Evolutionary conservation across 2,888 invertebrate genomes (phyloP).

Genomic region (Acrocyrtus sp.): DNA sequence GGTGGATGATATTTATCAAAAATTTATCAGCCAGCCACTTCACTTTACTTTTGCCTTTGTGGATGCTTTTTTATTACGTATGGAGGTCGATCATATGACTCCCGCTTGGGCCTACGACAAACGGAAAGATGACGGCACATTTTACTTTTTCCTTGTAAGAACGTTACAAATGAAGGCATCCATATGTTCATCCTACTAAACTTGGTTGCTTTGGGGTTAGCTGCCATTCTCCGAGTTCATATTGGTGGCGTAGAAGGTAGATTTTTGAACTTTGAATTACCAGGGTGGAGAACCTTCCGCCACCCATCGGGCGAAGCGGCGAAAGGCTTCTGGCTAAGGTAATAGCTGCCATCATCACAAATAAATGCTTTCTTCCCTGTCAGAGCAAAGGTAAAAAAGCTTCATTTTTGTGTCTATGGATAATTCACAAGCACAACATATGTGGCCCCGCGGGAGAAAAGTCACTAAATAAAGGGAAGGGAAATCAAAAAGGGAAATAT

Average conservation of each 20-base stretch:
- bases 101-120: too few relatives aligned
- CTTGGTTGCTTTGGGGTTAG: too few relatives aligned
- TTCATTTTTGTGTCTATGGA: slow-evolving; percentile 21
- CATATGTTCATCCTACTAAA: too few relatives aligned
- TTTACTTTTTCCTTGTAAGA: too few relatives aligned
- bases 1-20: slow-evolving; percentile 42
- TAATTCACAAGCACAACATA: slow-evolving; percentile 25
- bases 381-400: slow-evolving; percentile 14
- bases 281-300: not conserved
- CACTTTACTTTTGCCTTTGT: too few relatives aligned
- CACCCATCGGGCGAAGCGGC: slow-evolving; percentile 14
- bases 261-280: too few relatives aligned
- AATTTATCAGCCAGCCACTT: slow-evolving; percentile 30
- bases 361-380: not conserved
- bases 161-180: too few relatives aligned
- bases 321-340: not conserved
- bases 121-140: too few relatives aligned
- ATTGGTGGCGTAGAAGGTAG: too few relatives aligned
- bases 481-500: not conserved
- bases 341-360: not conserved
- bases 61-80: too few relatives aligned
- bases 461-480: slow-evolving; percentile 7
- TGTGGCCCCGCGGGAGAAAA: slow-evolving; percentile 9
- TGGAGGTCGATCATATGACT: slow-evolving; percentile 5
- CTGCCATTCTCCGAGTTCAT: too few relatives aligned